Conservation (phyloP, 2,888 invertebrate species). For the Bhutanitis thaidina region DNA sequence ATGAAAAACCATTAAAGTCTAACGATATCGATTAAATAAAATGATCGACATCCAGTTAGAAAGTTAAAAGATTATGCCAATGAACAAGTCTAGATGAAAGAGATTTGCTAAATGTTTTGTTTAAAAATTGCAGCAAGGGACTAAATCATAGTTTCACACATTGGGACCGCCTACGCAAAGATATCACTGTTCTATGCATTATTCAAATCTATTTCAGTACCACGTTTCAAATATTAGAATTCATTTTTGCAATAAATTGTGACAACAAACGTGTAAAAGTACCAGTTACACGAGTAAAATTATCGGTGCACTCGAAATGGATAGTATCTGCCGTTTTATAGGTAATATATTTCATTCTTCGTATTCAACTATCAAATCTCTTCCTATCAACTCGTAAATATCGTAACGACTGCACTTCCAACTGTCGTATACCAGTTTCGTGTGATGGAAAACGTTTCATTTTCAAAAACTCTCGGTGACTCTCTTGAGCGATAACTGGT, state of each 20-base stretch:
- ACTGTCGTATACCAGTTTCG: constrained; percentile 38
- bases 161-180: constrained; percentile 53
- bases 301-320: constrained; percentile 25
- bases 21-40: background rate
- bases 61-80: constrained; percentile 57
- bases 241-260: constrained; percentile 57
- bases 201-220: constrained; percentile 53
- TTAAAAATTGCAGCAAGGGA: constrained; percentile 42
- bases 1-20: no score
- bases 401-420: constrained; percentile 28
- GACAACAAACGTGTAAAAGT: no score
- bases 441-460: constrained; percentile 68
- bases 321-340: constrained; percentile 7
- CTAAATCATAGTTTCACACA: constrained; percentile 54
- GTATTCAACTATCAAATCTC: constrained; percentile 9
- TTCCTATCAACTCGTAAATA: constrained; percentile 14
- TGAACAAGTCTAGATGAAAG: constrained; percentile 41
- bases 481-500: constrained; percentile 67
- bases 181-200: constrained; percentile 52
- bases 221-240: constrained; percentile 44
- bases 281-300: constrained; percentile 40
- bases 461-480: constrained; percentile 58
- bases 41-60: constrained; percentile 13
- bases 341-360: background rate
- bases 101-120: constrained; percentile 32